phyloP scores from a whole-genome alignment of 2,888 invertebrate species.

The Sceliomorpha sp. region DNA sequence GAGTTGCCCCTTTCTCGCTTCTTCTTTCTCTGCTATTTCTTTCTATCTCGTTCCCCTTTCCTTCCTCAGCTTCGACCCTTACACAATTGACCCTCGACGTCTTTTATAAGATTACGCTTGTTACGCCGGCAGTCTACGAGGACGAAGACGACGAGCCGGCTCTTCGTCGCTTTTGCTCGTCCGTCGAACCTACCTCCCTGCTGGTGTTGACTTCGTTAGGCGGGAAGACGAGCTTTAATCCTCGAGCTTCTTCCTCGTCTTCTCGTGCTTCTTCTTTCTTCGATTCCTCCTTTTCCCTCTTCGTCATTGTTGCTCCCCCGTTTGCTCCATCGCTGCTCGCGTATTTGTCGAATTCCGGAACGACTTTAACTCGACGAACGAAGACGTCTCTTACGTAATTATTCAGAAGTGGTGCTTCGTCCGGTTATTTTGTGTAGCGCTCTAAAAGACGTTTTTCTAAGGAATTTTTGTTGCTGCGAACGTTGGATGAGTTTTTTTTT shows the following conservation, averaged over 20 bases:
- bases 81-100: slow-evolving; percentile 59
- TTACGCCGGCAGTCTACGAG: slow-evolving; percentile 71
- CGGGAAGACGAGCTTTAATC: slow-evolving; percentile 71
- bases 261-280: slow-evolving; percentile 26
- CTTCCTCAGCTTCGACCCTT: slow-evolving; percentile 23
- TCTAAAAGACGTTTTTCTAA: too few species aligned
- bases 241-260: slow-evolving; percentile 54
- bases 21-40: too few species aligned
- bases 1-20: background rate
- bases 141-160: slow-evolving; percentile 15
- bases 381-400: too few species aligned
- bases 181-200: slow-evolving; percentile 21
- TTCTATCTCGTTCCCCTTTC: slow-evolving; percentile 9
- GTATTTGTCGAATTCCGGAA: slow-evolving; percentile 33
- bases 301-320: slow-evolving; percentile 21
- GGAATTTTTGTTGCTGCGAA: too few species aligned
- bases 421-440: too few species aligned
- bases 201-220: slow-evolving; percentile 72
- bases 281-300: slow-evolving; percentile 19
- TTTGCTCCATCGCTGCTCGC: slow-evolving; percentile 26
- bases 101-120: slow-evolving; percentile 75
- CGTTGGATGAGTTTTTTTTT: too few species aligned
- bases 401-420: too few species aligned
- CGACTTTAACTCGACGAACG: slow-evolving; percentile 57
- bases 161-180: slow-evolving; percentile 52